Evolutionary conservation across 2,797 vertebrate genomes (phyloP).

Genomic region (Lagodon rhomboides): DNA sequence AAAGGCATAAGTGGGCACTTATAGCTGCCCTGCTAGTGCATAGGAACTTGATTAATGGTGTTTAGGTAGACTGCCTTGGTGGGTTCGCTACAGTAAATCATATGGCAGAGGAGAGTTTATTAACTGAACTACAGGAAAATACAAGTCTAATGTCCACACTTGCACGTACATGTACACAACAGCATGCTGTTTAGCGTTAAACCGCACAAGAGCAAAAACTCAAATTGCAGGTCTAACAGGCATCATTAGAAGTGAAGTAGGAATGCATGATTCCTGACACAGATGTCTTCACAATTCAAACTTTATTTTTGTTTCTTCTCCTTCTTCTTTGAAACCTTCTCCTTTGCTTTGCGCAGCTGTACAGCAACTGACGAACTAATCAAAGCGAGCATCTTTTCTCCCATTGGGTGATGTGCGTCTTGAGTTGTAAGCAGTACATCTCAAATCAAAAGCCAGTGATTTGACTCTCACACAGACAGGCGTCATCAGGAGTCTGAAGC

Average conservation of each 20-base stretch:
- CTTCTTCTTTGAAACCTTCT: constrained; percentile 14
- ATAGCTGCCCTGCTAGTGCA: constrained; percentile 55
- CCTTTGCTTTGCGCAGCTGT: constrained; percentile 6
- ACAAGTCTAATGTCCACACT: constrained; percentile 23
- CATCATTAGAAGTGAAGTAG: background rate
- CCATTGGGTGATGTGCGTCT: background rate
- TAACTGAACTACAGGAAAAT: constrained; percentile 54
- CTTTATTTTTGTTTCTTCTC: background rate
- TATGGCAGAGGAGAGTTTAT: constrained; percentile 52
- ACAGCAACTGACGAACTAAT: constrained; percentile 23
- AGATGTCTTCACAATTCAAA: constrained; percentile 11
- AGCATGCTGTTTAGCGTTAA: constrained; percentile 14
- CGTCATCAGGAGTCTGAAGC: constrained; percentile 17
- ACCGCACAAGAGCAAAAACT: constrained; percentile 3
- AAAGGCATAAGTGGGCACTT: constrained; percentile 73
- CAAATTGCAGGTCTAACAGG: constrained; percentile 11
- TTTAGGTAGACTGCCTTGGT: constrained; percentile 70
- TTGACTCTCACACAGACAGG: constrained; percentile 6
- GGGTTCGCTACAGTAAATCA: constrained; percentile 66
- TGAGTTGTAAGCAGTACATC: background rate
- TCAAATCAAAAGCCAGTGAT: constrained; percentile 12
- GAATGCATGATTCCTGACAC: constrained; percentile 6
- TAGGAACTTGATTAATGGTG: constrained; percentile 75
- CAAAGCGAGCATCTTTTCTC: constrained; percentile 11
- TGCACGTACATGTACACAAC: constrained; percentile 5